Conservation (phyloP, 2,888 invertebrate genomes). For the Onchidella celtica region DNA sequence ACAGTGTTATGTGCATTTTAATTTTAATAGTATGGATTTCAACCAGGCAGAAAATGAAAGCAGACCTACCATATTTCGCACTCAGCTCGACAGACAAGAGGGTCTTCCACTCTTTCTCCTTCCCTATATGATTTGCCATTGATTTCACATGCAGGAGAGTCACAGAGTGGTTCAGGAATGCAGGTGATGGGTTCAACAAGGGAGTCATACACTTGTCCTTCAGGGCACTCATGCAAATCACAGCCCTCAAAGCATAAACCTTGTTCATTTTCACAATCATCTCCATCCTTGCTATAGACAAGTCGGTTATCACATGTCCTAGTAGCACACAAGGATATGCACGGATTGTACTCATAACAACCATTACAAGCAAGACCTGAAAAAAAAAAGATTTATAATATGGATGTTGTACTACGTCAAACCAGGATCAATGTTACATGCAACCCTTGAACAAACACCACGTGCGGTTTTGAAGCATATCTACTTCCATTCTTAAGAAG, state of each 20-base stretch:
- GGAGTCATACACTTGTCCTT: constrained; percentile 88
- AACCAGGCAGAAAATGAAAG: too few relatives aligned
- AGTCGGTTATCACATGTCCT: constrained; percentile 91
- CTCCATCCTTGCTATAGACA: constrained; percentile 83
- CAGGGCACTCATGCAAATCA: constrained; percentile 87
- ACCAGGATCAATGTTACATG: too few relatives aligned
- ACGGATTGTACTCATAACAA: constrained; percentile 90
- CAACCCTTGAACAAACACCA: too few relatives aligned
- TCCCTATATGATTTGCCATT: constrained; percentile 86
- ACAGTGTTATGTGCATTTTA: too few relatives aligned
- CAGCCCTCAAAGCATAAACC: constrained; percentile 85
- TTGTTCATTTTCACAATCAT: constrained; percentile 80
- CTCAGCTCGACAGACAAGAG: constrained; percentile 80
- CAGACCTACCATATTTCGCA: constrained; percentile 90
- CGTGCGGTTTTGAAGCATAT: too few relatives aligned
- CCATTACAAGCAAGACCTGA: constrained; percentile 93
- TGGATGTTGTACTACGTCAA: too few relatives aligned
- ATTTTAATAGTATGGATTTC: too few relatives aligned
- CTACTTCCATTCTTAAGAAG: too few relatives aligned
- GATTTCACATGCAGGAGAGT: constrained; percentile 85
- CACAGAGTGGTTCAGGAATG: constrained; percentile 87
- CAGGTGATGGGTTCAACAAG: constrained; percentile 85
- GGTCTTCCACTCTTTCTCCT: constrained; percentile 87
- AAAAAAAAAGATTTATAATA: too few relatives aligned
- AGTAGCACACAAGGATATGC: constrained; percentile 90